Base-by-base conservation (phyloP, 2,797 vertebrate species). In the Lepilemur ruficaudatus region DNA sequence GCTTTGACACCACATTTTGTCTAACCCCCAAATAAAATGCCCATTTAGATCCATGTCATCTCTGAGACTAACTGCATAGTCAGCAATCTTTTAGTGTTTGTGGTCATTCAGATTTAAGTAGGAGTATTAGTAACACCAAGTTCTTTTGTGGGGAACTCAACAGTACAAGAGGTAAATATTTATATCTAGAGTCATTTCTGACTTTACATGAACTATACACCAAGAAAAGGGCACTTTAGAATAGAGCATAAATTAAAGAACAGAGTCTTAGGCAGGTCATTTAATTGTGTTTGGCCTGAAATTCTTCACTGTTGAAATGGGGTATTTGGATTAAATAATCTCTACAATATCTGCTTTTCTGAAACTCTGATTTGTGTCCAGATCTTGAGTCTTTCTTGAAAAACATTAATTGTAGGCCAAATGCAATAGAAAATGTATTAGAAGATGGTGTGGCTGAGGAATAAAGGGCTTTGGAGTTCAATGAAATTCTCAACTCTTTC, bases 281-380 rank as follows among this genome's bases (percentile, higher is more conserved):
- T 82, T 59, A 81, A 61, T 15, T 75, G 35, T 5, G 48, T 78
- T 17, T 5, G 4, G 5, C 0, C 30, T 89, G 28, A 87, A 85
- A 85, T 92, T 79, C 50, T 88, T 63, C 23, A 57, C 78, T 14
- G 15, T 13, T 95, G 75, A 83, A 80, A 80, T 80, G 25, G 32
- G 10, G 88, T 28, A 69, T 32, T 83, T 82, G 4, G 23, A 67
- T 32, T 90, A 76, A 22, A 63, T 65, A 87, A 84, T 50, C 41
- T 59, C 52, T 92, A 95, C 83, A 91, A 79, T 61, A 43, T 73
- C 50, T 57, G 6, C 73, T 88, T 96, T 69, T 81, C 18, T 70
- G 88, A 94, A 92, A 73, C 18, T 30, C 11, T 90, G 17, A 72
- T 61, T 50, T 78, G 38, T 94, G 32, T 88, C 14, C n/a, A 81